These are phyloP conservation scores for Berghia stephanieae DNA, from an alignment of 1,140 invertebrate genomes.

Conservation along the genomic window DNA sequence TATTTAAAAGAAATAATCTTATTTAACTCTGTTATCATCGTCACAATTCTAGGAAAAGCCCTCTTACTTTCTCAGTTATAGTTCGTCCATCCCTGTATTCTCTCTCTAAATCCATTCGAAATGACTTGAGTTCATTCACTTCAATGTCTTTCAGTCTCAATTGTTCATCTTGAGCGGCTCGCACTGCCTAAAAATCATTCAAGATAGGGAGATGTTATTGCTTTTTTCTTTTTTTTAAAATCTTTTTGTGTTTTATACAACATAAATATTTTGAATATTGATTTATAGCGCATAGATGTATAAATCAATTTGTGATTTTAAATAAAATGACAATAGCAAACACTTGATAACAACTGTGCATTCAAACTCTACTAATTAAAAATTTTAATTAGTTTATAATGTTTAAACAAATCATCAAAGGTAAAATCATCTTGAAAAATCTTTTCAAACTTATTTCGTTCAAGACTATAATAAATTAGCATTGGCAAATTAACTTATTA, in stretches of 20 bases:
- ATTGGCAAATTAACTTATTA: background rate
- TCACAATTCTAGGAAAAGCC: background rate
- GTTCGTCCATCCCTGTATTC: conserved; percentile 56
- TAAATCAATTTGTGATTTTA: no score
- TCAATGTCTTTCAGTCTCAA: conserved; percentile 62
- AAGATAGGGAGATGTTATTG: no score
- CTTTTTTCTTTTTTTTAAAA: no score
- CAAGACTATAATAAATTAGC: background rate
- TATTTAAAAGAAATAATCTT: background rate
- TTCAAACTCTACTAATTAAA: no score
- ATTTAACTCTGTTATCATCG: background rate
- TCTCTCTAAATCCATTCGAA: conserved; percentile 58
- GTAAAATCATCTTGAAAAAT: background rate
- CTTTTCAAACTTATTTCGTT: background rate
- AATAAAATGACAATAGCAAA: no score
- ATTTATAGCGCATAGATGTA: no score
- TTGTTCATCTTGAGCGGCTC: conserved; percentile 64
- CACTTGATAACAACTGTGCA: no score
- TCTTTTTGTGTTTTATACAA: no score
- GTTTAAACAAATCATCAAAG: background rate
- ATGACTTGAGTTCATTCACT: conserved; percentile 62
- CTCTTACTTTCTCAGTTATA: conserved; percentile 55
- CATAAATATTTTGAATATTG: no score
- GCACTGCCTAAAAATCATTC: conserved; percentile 55
- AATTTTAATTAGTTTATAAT: no score